Conservation (phyloP, 92 coral and sea anemone species). For the Ricordea florida region DNA sequence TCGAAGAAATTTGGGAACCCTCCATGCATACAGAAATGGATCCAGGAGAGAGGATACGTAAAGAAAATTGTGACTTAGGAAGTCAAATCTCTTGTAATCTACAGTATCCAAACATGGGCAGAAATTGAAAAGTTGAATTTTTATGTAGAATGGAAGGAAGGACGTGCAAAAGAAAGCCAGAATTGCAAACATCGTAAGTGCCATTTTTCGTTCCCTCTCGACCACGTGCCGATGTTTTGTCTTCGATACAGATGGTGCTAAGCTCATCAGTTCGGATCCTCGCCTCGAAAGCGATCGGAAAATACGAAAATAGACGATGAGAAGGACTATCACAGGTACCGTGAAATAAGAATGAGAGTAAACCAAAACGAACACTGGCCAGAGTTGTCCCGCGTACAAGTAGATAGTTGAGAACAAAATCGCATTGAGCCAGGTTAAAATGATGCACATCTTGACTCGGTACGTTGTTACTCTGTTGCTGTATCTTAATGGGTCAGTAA, state of each 20-base stretch:
- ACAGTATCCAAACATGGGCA: neutral
- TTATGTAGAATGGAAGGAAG: neutral
- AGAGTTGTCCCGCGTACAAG: neutral
- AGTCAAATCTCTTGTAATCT: neutral
- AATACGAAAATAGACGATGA: neutral
- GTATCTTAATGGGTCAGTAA: neutral
- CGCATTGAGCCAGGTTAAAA: neutral
- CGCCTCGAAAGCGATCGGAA: neutral
- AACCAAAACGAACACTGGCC: neutral
- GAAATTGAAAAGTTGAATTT: neutral
- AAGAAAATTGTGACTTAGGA: neutral
- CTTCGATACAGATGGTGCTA: neutral
- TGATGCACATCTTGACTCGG: neutral
- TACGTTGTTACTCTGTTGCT: neutral
- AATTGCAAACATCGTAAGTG: neutral
- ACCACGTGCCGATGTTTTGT: neutral
- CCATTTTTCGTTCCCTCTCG: neutral
- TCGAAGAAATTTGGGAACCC: constrained; percentile 5
- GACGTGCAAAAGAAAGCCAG: neutral
- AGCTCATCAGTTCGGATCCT: neutral
- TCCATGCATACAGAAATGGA: neutral
- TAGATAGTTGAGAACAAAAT: neutral
- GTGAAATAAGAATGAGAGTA: neutral
- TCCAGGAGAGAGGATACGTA: neutral
- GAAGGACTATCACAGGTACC: neutral